Conservation (phyloP, 2,797 vertebrate genomes). For the Etheostoma perlongum region DNA sequence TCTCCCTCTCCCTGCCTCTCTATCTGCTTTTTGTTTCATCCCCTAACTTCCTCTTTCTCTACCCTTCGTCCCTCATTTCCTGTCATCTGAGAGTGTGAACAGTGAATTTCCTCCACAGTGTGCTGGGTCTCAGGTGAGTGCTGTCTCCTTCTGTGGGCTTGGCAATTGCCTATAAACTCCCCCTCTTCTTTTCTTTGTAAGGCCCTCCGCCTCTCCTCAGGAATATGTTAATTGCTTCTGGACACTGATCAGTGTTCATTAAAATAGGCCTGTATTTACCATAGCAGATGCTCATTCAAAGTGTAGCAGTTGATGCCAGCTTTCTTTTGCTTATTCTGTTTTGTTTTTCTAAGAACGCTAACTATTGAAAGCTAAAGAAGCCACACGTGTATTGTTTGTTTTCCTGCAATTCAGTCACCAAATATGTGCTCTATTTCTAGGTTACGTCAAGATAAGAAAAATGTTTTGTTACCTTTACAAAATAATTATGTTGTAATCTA, state of each 20-base stretch:
- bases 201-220: slow-evolving; percentile 38
- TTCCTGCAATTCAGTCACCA: slow-evolving; percentile 14
- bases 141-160: slow-evolving; percentile 58
- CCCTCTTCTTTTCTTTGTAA: slow-evolving; percentile 49
- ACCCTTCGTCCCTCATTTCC: slow-evolving; percentile 48
- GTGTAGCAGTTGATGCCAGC: slow-evolving; percentile 23
- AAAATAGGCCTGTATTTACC: slow-evolving; percentile 55
- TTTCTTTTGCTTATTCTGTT: slow-evolving; percentile 24
- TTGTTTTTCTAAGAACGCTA: background rate
- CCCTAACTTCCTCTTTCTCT: slow-evolving; percentile 29
- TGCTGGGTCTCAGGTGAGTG: slow-evolving; percentile 69
- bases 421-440: background rate
- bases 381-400: slow-evolving; percentile 13
- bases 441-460: slow-evolving; percentile 10
- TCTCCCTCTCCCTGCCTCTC: slow-evolving; percentile 40
- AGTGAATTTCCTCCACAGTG: slow-evolving; percentile 50
- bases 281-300: slow-evolving; percentile 70
- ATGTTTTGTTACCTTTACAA: background rate
- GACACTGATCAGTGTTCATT: slow-evolving; percentile 74
- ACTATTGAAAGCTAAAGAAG: slow-evolving; percentile 28
- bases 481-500: slow-evolving; percentile 4
- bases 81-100: slow-evolving; percentile 58
- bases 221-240: slow-evolving; percentile 78
- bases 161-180: slow-evolving; percentile 54
- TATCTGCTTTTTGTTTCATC: slow-evolving; percentile 44